These are phyloP conservation scores for Notospermus geniculatus DNA, from an alignment of 1,140 invertebrate genomes.

Conservation along the genomic window DNA sequence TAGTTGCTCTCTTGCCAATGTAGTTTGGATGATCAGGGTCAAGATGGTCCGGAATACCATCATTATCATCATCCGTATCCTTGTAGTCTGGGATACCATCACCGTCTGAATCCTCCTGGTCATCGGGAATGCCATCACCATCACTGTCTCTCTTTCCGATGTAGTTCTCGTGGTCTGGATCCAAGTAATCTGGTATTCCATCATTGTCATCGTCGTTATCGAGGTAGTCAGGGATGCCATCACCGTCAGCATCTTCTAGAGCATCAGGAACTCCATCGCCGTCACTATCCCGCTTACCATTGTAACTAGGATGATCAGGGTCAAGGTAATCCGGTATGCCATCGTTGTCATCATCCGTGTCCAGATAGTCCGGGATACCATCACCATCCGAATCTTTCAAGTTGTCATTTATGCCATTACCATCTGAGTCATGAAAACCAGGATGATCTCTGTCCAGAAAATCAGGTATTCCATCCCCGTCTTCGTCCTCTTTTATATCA, in stretches of 20 bases:
- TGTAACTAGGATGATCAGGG: slow-evolving; percentile 12
- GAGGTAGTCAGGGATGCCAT: slow-evolving; percentile 34
- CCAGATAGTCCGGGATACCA: slow-evolving; percentile 35
- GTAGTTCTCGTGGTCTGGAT: slow-evolving; percentile 19
- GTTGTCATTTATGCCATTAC: slow-evolving; percentile 43
- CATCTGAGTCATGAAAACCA: slow-evolving; percentile 30
- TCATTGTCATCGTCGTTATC: slow-evolving; percentile 42
- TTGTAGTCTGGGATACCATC: slow-evolving; percentile 25
- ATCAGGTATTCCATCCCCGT: slow-evolving; percentile 46
- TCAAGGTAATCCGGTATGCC: slow-evolving; percentile 45
- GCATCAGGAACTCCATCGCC: slow-evolving; percentile 43
- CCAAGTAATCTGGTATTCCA: slow-evolving; percentile 44
- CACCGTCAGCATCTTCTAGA: slow-evolving; percentile 26
- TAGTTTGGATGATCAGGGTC: slow-evolving; percentile 16
- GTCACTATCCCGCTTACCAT: slow-evolving; percentile 31
- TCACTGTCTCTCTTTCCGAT: slow-evolving; percentile 30
- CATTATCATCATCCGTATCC: slow-evolving; percentile 19
- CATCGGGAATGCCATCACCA: slow-evolving; percentile 37
- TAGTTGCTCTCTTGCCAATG: slow-evolving; percentile 2
- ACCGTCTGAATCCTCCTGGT: slow-evolving; percentile 14
- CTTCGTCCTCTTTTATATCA: slow-evolving; percentile 32
- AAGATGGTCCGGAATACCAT: slow-evolving; percentile 27
- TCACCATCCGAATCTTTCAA: slow-evolving; percentile 26
- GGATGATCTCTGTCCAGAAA: slow-evolving; percentile 27
- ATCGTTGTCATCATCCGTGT: slow-evolving; percentile 41